These are phyloP conservation scores for Dolomedes plantarius DNA, from an alignment of 2,888 invertebrate species.

Conservation along the genomic window DNA sequence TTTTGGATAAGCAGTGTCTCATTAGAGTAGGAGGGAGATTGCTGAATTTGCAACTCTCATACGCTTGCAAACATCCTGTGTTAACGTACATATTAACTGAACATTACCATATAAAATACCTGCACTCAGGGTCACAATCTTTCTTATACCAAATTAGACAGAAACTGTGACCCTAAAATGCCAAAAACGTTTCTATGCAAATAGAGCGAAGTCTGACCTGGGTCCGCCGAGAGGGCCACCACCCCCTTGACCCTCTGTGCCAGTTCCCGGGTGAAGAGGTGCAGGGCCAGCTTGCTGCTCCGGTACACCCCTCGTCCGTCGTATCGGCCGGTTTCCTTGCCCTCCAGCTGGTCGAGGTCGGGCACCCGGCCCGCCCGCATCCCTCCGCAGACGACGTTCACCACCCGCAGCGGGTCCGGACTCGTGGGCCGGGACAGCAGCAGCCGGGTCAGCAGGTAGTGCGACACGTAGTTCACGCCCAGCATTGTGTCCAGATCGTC, in stretches of 20 bases:
- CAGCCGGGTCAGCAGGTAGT: conserved; percentile 73
- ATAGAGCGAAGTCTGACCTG: too few species aligned
- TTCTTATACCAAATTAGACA: too few species aligned
- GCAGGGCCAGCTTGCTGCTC: conserved; percentile 66
- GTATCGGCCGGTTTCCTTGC: conserved; percentile 39
- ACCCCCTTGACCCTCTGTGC: conserved; percentile 39
- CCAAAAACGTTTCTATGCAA: too few species aligned
- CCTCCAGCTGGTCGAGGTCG: conserved; percentile 67
- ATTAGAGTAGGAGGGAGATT: too few species aligned
- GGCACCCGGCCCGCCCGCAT: conserved; percentile 63
- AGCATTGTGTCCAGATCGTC: conserved; percentile 73
- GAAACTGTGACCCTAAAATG: too few species aligned
- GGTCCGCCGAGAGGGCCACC: conserved; percentile 58
- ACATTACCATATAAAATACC: too few species aligned
- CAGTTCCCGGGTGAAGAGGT: conserved; percentile 67
- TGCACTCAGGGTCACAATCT: too few species aligned
- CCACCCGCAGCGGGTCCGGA: conserved; percentile 49
- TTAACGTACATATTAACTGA: too few species aligned
- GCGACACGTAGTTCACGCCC: conserved; percentile 74
- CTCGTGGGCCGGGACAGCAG: conserved; percentile 71
- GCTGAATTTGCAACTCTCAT: too few species aligned
- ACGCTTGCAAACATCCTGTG: too few species aligned
- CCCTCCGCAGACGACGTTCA: conserved; percentile 73
- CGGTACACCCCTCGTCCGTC: conserved; percentile 52
- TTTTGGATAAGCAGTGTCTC: too few species aligned